Evolutionary conservation across 1,140 invertebrate species (phyloP).

Genomic region (Amyelois transitella): DNA sequence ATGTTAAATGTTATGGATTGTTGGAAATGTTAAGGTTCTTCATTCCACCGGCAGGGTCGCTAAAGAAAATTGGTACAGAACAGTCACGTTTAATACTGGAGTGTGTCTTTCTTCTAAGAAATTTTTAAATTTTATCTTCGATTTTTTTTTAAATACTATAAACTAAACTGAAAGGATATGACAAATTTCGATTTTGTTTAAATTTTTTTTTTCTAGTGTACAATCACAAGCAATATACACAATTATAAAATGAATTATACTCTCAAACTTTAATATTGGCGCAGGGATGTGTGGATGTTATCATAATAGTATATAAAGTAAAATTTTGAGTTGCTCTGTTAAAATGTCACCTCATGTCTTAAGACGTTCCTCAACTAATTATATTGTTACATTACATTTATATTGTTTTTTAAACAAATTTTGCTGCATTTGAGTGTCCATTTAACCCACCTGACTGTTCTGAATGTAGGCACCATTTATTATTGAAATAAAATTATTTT

Average conservation of each 20-base stretch:
- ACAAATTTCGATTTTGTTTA: too few species aligned
- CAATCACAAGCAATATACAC: too few species aligned
- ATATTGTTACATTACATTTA: not conserved
- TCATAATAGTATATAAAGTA: too few species aligned
- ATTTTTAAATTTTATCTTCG: not conserved
- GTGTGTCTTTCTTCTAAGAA: not conserved
- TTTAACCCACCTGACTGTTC: not conserved
- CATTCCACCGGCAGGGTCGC: not conserved
- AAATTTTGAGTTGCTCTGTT: too few species aligned
- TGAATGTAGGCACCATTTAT: slow-evolving; percentile 9
- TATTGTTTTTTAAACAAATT: not conserved
- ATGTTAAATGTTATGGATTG: not conserved
- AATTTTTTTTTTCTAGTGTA: too few species aligned
- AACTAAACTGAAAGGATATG: too few species aligned
- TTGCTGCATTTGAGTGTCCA: too few species aligned
- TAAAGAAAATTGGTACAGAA: not conserved
- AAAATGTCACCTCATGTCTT: too few species aligned
- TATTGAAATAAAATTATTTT: slow-evolving; percentile 24
- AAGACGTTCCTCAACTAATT: too few species aligned
- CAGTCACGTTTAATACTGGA: not conserved
- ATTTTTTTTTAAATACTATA: not conserved
- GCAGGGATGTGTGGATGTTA: too few species aligned
- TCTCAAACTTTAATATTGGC: too few species aligned
- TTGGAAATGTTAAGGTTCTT: not conserved
- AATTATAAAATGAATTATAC: too few species aligned